These are phyloP conservation scores for Cliona cf. orientalis DNA, from an alignment of 37 sponge, comb jelly and placozoan species.

Conservation along the genomic window DNA sequence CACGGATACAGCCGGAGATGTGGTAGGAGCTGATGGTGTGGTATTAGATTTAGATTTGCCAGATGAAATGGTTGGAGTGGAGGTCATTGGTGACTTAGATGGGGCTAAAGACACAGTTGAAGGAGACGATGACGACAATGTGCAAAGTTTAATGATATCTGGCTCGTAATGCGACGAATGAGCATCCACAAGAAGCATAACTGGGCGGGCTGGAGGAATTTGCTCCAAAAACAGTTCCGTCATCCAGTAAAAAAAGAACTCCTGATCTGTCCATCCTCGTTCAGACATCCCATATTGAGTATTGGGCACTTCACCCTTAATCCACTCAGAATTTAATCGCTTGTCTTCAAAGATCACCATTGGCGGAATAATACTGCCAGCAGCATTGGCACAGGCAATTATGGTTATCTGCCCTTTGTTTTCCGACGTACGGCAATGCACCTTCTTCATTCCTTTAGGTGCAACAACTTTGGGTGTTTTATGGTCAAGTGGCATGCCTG, in stretches of 20 bases:
- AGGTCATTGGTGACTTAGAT: too few relatives aligned
- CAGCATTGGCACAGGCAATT: constrained; percentile 25
- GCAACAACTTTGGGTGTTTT: constrained; percentile 30
- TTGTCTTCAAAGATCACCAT: constrained; percentile 28
- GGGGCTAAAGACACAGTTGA: not conserved
- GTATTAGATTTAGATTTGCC: too few relatives aligned
- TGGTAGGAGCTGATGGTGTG: too few relatives aligned
- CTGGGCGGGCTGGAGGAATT: constrained; percentile 31
- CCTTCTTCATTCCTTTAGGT: constrained; percentile 23
- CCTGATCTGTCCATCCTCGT: constrained; percentile 33
- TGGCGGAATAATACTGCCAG: constrained; percentile 11
- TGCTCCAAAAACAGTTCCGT: constrained; percentile 19
- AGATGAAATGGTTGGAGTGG: too few relatives aligned
- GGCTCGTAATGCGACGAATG: constrained; percentile 48
- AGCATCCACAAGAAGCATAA: constrained; percentile 43
- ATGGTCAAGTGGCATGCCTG: constrained; percentile 52
- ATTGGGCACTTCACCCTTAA: constrained; percentile 31
- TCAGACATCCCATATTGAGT: constrained; percentile 35
- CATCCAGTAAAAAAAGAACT: constrained; percentile 41
- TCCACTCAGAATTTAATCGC: constrained; percentile 9
- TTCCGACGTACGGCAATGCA: constrained; percentile 7
- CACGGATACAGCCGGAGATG: too few relatives aligned
- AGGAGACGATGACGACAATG: not conserved
- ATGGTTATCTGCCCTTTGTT: constrained; percentile 33
- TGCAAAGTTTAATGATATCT: constrained; percentile 8